A percentile compares a stretch with the other conserved stretches of the same genome.
Conservation (phyloP, 2,888 invertebrate genomes). For the Agyllia agylla region DNA sequence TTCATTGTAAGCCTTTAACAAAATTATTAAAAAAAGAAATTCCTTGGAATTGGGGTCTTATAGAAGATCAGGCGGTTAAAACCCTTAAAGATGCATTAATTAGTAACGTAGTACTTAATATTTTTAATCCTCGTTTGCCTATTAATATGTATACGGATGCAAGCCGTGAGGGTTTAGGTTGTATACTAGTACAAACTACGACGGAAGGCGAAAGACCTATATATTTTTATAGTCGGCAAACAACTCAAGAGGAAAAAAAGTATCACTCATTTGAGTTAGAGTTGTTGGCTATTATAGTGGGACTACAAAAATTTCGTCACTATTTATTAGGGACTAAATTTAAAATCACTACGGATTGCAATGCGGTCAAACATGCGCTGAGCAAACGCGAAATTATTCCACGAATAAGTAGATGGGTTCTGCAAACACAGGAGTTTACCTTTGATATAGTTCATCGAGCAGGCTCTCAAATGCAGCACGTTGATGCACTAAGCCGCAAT, state of each 20-base stretch:
- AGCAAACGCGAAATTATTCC: constrained; percentile 76
- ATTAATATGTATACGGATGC: constrained; percentile 44
- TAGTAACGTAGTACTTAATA: constrained; percentile 14
- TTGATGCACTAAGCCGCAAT: constrained; percentile 67
- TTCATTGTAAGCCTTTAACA: constrained; percentile 33
- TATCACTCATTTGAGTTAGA: constrained; percentile 82
- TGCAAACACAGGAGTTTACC: constrained; percentile 79
- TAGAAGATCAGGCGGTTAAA: constrained; percentile 12
- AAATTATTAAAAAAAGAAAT: constrained; percentile 33
- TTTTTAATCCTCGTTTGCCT: constrained; percentile 37
- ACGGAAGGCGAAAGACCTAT: constrained; percentile 75
- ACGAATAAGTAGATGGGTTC: constrained; percentile 81
- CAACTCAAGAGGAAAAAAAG: constrained; percentile 80
- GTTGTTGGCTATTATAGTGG: constrained; percentile 18
- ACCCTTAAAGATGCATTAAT: constrained; percentile 28
- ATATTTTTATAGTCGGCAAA: constrained; percentile 81
- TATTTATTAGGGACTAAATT: constrained; percentile 37
- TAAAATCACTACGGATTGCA: constrained; percentile 49
- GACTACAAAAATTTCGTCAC: constrained; percentile 46
- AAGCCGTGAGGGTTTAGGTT: constrained; percentile 43
- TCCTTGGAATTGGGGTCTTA: constrained; percentile 25
- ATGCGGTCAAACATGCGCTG: constrained; percentile 31
- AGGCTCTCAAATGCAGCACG: constrained; percentile 48
- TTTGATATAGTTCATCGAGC: constrained; percentile 78
- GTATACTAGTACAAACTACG: constrained; percentile 23